A percentile compares a stretch with the other conserved stretches of the same genome.
Conservation (phyloP, 2,888 invertebrate species). For the Notodonta dromedarius region DNA sequence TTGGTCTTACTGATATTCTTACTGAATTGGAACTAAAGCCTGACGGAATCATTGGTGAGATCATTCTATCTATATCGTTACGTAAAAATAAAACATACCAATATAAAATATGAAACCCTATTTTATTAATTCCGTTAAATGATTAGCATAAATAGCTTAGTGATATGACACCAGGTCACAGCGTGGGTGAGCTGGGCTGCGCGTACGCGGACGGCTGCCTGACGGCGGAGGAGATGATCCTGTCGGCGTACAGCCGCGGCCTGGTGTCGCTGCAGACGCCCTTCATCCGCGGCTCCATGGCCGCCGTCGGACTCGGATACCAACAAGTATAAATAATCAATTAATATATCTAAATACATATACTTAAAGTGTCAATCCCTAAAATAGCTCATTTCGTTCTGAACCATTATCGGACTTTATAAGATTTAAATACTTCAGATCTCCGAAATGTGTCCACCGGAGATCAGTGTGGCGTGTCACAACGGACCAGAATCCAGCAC, state of each 20-base stretch:
- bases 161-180: constrained; percentile 87
- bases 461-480: constrained; percentile 91
- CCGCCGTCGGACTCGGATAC: constrained; percentile 90
- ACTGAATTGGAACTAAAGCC: constrained; percentile 84
- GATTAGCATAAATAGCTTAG: too few species aligned
- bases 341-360: too few species aligned
- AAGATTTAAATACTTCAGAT: constrained; percentile 40
- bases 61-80: neutral
- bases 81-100: too few species aligned
- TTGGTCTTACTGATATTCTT: constrained; percentile 76
- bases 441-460: constrained; percentile 74
- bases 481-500: constrained; percentile 91
- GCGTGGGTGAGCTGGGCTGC: constrained; percentile 97
- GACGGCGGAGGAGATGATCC: constrained; percentile 92
- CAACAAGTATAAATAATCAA: constrained; percentile 59
- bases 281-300: constrained; percentile 92
- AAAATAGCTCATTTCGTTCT: too few species aligned
- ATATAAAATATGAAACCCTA: too few species aligned
- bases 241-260: constrained; percentile 92
- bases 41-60: constrained; percentile 83
- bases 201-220: constrained; percentile 97
- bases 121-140: too few species aligned
- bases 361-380: too few species aligned
- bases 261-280: constrained; percentile 88
- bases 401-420: too few species aligned